Evolutionary conservation across 2,797 vertebrate species (phyloP).

Genomic region (Pelochelys cantorii): DNA sequence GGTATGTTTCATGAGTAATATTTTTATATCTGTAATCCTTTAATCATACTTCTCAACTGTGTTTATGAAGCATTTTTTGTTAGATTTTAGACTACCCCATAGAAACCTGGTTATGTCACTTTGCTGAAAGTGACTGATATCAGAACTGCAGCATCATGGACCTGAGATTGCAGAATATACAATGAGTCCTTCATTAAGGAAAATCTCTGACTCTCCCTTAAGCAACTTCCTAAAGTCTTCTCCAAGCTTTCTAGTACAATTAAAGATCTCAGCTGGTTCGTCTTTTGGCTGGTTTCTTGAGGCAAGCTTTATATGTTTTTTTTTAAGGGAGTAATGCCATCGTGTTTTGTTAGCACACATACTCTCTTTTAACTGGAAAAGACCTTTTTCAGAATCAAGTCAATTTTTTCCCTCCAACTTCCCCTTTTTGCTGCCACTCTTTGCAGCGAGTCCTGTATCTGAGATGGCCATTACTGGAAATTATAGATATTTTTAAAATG

Average conservation of each 20-base stretch:
- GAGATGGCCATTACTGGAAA: accelerated
- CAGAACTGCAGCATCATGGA: slow-evolving; percentile 18
- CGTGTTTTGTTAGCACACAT: background rate
- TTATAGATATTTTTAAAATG: background rate
- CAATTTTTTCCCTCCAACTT: background rate
- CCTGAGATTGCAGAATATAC: slow-evolving; percentile 43
- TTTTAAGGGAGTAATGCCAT: accelerated
- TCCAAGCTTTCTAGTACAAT: background rate
- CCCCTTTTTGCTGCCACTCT: background rate
- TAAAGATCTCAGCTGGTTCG: background rate
- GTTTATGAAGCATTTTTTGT: slow-evolving; percentile 31
- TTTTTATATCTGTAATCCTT: background rate
- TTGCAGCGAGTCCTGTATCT: background rate
- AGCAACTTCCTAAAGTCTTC: background rate
- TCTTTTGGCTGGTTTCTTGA: background rate
- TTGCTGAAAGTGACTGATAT: slow-evolving; percentile 25
- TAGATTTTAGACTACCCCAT: slow-evolving; percentile 23
- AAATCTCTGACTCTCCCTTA: background rate
- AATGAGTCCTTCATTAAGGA: slow-evolving; percentile 30
- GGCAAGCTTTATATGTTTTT: background rate
- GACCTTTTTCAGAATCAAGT: background rate
- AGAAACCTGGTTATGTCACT: slow-evolving; percentile 36
- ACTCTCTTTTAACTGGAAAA: background rate
- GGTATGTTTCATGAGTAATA: background rate
- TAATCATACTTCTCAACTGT: background rate